Evolutionary conservation across 2,113 vertebrate species (phyloP).

Genomic region (Cepphus grylle): DNA sequence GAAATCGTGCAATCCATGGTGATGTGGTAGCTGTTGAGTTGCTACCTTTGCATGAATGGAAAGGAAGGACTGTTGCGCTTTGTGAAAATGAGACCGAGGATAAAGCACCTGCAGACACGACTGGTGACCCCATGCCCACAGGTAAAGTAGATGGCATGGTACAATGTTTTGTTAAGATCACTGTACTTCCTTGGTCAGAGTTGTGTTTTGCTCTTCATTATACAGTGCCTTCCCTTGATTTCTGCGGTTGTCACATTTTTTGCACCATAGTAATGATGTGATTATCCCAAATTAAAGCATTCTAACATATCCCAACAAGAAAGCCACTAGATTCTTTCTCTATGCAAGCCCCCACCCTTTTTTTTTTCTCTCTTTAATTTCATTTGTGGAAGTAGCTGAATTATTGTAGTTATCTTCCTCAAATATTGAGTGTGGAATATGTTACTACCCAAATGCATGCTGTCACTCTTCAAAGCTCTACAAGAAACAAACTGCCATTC

Average conservation of each 20-base stretch:
- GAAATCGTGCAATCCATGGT: constrained; percentile 89
- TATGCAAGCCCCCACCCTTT: rapidly evolving
- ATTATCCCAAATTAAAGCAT: neutral
- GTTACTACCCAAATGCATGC: neutral
- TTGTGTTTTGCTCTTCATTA: neutral
- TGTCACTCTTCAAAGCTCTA: neutral
- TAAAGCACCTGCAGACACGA: constrained; percentile 71
- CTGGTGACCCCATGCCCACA: constrained; percentile 85
- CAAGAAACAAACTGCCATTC: neutral
- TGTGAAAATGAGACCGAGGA: constrained; percentile 83
- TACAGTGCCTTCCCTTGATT: neutral
- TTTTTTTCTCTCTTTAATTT: neutral
- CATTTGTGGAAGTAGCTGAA: neutral
- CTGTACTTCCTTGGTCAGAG: neutral
- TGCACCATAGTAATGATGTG: neutral
- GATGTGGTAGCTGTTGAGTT: constrained; percentile 88
- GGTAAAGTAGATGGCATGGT: constrained; percentile 64
- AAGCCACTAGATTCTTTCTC: neutral
- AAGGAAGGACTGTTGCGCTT: constrained; percentile 81
- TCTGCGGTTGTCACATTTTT: neutral
- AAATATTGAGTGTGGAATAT: neutral
- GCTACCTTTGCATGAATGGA: constrained; percentile 85
- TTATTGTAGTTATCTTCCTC: neutral
- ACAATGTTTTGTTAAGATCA: neutral
- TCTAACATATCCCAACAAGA: neutral